These are phyloP conservation scores for Meganola albula DNA, from an alignment of 2,888 invertebrate species.

Conservation along the genomic window DNA sequence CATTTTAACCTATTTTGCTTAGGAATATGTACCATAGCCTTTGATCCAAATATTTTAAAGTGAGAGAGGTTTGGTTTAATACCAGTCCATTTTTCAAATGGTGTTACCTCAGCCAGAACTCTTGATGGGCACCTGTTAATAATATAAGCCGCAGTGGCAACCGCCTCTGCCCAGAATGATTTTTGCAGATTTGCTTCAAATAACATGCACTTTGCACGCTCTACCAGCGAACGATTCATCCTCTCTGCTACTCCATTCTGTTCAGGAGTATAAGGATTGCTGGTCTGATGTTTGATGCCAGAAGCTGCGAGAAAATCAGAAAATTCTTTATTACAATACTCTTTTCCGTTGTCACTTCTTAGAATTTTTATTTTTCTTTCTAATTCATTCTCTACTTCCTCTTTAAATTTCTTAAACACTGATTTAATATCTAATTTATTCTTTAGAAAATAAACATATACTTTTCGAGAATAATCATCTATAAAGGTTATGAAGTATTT, in stretches of 20 bases:
- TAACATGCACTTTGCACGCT: constrained; percentile 12
- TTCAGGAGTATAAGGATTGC: constrained; percentile 16
- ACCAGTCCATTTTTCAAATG: constrained; percentile 11
- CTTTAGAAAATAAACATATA: constrained; percentile 11
- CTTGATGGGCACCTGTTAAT: constrained; percentile 10
- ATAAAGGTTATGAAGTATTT: constrained; percentile 22
- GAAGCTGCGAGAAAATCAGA: constrained; percentile 9
- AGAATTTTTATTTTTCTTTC: constrained; percentile 10
- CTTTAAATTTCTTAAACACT: constrained; percentile 5
- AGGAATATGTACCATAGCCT: constrained; percentile 10
- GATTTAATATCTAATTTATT: constrained; percentile 9
- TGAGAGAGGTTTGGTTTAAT: constrained; percentile 12
- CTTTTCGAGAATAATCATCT: constrained; percentile 20
- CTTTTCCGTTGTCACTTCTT: constrained; percentile 14
- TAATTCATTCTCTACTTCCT: constrained; percentile 9
- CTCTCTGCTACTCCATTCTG: constrained; percentile 12
- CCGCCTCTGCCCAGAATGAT: constrained; percentile 19
- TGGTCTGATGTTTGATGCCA: constrained; percentile 13
- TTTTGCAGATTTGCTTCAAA: constrained; percentile 3
- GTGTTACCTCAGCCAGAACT: constrained; percentile 6
- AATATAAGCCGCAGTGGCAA: constrained; percentile 20
- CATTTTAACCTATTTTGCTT: constrained; percentile 8
- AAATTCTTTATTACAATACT: constrained; percentile 18
- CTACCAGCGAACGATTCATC: constrained; percentile 5
- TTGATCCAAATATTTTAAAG: constrained; percentile 11